These are phyloP conservation scores for Syndactyla subalaris DNA, from an alignment of 2,797 vertebrate genomes.

Conservation along the genomic window DNA sequence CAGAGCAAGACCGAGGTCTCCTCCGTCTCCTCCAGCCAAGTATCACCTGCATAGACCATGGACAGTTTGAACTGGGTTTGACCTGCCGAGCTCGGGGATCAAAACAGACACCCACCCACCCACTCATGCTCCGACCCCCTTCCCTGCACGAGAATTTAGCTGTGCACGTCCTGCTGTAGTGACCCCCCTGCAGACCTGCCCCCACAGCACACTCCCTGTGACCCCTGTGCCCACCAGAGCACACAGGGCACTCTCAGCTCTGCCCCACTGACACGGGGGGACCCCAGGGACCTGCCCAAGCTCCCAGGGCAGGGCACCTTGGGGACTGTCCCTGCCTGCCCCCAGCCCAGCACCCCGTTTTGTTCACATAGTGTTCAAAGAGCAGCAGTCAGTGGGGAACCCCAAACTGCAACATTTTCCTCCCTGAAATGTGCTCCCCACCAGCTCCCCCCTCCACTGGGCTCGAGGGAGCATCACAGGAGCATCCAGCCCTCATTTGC, in stretches of 20 bases:
- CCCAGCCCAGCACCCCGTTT: neutral
- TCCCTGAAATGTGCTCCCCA: accelerated
- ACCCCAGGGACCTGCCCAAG: neutral
- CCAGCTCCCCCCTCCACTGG: neutral
- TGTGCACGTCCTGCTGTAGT: neutral
- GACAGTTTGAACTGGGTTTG: slow-evolving; percentile 51
- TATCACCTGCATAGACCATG: slow-evolving; percentile 75
- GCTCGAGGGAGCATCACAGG: neutral
- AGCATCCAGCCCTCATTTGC: neutral
- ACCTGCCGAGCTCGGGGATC: neutral
- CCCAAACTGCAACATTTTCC: neutral
- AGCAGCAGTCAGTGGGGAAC: neutral
- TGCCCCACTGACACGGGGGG: neutral
- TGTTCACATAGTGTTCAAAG: accelerated
- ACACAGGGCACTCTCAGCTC: neutral
- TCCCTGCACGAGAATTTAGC: neutral
- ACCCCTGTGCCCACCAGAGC: neutral
- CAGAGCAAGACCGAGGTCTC: slow-evolving; percentile 87
- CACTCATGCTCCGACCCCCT: neutral
- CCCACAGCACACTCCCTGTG: neutral
- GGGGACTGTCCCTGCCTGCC: neutral
- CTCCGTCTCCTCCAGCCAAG: slow-evolving; percentile 76
- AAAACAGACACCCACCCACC: neutral
- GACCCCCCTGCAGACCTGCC: neutral
- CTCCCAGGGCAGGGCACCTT: neutral